phyloP scores from a whole-genome alignment of 1,140 invertebrate species.

The Spodoptera frugiperda region DNA sequence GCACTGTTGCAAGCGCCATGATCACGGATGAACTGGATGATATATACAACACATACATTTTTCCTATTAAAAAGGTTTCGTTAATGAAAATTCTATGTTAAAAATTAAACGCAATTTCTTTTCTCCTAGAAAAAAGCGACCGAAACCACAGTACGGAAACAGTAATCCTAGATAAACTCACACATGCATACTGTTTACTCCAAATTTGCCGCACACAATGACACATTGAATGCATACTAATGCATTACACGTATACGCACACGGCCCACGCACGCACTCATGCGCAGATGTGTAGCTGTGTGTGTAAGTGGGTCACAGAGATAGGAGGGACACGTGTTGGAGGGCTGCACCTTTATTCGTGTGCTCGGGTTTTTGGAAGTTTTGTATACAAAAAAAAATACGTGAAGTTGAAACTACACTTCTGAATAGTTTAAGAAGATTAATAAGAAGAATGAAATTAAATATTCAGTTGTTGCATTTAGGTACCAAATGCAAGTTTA shows the following conservation, averaged over 20 bases:
- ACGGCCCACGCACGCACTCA: slow-evolving; percentile 57
- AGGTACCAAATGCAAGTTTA: too few species aligned
- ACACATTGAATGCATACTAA: slow-evolving; percentile 58
- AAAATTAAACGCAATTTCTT: neutral
- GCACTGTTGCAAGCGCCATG: too few species aligned
- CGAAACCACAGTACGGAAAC: neutral
- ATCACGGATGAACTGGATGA: too few species aligned
- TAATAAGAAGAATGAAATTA: too few species aligned
- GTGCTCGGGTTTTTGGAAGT: slow-evolving; percentile 50
- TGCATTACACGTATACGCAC: slow-evolving; percentile 55
- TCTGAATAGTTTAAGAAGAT: too few species aligned
- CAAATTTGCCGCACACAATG: slow-evolving; percentile 70
- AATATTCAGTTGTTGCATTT: too few species aligned
- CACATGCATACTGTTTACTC: slow-evolving; percentile 66
- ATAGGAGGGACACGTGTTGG: slow-evolving; percentile 83
- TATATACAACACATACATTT: too few species aligned
- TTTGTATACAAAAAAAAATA: neutral
- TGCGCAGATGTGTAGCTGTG: slow-evolving; percentile 52
- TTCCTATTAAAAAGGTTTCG: too few species aligned
- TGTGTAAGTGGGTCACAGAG: slow-evolving; percentile 83
- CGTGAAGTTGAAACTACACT: neutral
- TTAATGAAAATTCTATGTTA: too few species aligned
- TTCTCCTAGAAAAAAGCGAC: slow-evolving; percentile 1
- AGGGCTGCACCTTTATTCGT: slow-evolving; percentile 76
- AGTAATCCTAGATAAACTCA: slow-evolving; percentile 56